Percentiles rank a stretch among this genome's conserved stretches.
phyloP scores from a whole-genome alignment of 2,888 invertebrate species.

The Meteorus cinctellus region DNA sequence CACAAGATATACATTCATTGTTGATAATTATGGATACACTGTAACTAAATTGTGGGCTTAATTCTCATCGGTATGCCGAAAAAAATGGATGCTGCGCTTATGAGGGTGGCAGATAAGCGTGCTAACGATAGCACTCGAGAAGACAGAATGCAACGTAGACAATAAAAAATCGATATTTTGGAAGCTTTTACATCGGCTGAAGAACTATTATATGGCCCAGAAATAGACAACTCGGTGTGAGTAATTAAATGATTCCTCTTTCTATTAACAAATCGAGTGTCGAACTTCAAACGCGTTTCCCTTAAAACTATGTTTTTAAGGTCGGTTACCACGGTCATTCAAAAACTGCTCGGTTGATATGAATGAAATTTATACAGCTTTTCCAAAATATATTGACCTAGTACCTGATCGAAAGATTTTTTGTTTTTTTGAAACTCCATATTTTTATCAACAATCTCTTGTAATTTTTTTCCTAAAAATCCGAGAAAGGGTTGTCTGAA shows the following conservation, averaged over 20 bases:
- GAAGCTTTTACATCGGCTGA: conserved; percentile 44
- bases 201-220: conserved; percentile 43
- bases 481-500: too few relatives aligned
- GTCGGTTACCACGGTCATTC: too few relatives aligned
- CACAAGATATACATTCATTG: conserved; percentile 46
- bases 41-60: conserved; percentile 41
- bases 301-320: too few relatives aligned
- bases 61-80: conserved; percentile 47
- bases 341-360: too few relatives aligned
- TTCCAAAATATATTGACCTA: too few relatives aligned
- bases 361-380: too few relatives aligned
- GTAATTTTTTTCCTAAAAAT: too few relatives aligned
- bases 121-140: conserved; percentile 46
- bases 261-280: conserved; percentile 22
- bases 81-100: conserved; percentile 33
- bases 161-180: conserved; percentile 42
- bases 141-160: conserved; percentile 52
- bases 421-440: too few relatives aligned
- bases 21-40: conserved; percentile 43
- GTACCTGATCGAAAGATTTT: too few relatives aligned
- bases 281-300: too few relatives aligned
- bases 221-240: conserved; percentile 48
- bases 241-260: conserved; percentile 37
- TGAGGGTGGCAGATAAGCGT: conserved; percentile 41
- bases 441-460: too few relatives aligned